These are phyloP conservation scores for Strigamia crassipes DNA, from an alignment of 2,888 invertebrate genomes.

Conservation along the genomic window DNA sequence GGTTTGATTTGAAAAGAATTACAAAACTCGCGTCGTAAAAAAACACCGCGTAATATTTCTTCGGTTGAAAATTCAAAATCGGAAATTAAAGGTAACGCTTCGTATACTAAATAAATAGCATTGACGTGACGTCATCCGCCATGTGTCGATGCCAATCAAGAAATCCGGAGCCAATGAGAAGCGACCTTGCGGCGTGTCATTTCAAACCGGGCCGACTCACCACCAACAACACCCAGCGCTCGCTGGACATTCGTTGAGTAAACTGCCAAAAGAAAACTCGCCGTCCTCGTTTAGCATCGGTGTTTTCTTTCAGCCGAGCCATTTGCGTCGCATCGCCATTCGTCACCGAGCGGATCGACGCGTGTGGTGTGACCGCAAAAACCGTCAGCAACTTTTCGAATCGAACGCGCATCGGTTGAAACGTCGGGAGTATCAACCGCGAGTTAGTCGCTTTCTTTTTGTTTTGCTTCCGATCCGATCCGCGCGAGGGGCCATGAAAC, in stretches of 20 bases:
- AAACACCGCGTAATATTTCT: no score
- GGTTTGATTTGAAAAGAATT: no score
- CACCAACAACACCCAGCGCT: not conserved
- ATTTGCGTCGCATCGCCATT: not conserved
- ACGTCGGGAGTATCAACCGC: not conserved
- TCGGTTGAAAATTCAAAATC: not conserved
- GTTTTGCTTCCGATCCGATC: no score
- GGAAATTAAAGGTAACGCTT: not conserved
- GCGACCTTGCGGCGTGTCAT: conserved; percentile 17
- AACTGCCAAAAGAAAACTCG: not conserved
- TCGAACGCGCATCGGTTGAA: not conserved
- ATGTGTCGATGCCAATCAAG: conserved; percentile 26
- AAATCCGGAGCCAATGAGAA: not conserved
- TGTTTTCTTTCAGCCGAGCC: not conserved
- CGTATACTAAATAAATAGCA: not conserved
- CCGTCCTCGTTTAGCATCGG: not conserved
- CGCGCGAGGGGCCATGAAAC: not conserved
- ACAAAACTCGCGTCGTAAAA: no score
- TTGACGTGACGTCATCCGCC: not conserved
- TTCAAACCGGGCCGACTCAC: conserved; percentile 28
- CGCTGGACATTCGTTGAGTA: not conserved
- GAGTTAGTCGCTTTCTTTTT: not conserved
- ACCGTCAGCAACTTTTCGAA: not conserved
- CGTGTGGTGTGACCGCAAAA: not conserved
- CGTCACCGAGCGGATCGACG: not conserved